Conservation (phyloP, 2,113 vertebrate species). For the Helogale parvula region DNA sequence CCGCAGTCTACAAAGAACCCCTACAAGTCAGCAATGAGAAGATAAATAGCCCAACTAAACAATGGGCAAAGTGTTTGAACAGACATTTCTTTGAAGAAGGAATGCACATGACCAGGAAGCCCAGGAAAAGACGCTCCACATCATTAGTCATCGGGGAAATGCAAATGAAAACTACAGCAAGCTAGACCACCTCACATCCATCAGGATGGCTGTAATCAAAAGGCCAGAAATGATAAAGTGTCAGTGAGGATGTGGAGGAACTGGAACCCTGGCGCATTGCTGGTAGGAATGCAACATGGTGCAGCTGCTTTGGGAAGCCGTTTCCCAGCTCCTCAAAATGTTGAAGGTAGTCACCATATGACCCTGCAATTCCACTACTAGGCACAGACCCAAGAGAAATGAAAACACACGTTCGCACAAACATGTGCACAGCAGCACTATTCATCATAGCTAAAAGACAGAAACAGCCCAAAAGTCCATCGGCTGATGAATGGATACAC, state of each 20-base stretch:
- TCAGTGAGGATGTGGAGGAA: not conserved
- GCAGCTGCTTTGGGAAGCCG: not conserved
- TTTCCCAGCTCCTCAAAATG: not conserved
- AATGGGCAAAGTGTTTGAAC: not conserved
- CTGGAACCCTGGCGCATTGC: not conserved
- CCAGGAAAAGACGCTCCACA: not conserved
- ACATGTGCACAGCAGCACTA: not conserved
- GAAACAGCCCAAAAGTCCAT: not conserved
- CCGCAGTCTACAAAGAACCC: not conserved
- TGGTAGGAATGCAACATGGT: not conserved
- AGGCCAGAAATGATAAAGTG: not conserved
- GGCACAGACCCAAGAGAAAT: not conserved
- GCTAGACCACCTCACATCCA: not conserved
- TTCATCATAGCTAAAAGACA: not conserved
- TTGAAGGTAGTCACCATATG: not conserved
- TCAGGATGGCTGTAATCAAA: not conserved
- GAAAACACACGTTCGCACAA: not conserved
- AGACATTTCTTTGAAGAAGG: not conserved
- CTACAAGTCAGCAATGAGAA: not conserved
- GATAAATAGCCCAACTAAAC: not conserved
- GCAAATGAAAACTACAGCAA: slow-evolving; percentile 7
- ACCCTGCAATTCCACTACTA: not conserved
- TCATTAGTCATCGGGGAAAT: not conserved
- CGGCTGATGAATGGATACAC: not conserved
- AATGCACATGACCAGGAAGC: not conserved